phyloP scores from a whole-genome alignment of 2,113 vertebrate genomes.

The Triplophysa rosa region DNA sequence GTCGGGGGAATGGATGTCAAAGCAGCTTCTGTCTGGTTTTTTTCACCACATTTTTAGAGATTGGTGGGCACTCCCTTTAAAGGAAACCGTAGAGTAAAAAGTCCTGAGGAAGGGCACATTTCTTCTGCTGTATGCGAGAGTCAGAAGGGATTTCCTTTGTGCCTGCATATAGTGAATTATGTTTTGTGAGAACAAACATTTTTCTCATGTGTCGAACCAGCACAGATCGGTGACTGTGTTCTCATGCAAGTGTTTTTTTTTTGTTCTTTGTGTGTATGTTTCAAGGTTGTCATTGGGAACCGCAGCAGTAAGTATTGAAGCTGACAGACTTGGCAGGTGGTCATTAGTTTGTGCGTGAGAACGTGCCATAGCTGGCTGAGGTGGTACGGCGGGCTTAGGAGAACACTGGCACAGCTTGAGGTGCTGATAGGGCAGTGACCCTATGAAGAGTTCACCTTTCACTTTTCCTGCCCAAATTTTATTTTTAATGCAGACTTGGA shows the following conservation, averaged over 20 bases:
- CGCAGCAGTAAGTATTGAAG: conserved; percentile 54
- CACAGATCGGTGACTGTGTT: conserved; percentile 27
- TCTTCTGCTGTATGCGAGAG: not conserved
- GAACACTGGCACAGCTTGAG: conserved; percentile 54
- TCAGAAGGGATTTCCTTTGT: conserved; percentile 16
- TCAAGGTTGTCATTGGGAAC: conserved; percentile 29
- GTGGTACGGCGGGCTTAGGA: conserved; percentile 51
- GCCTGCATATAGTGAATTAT: not conserved
- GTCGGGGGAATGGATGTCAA: not conserved
- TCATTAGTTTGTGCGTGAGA: conserved; percentile 72
- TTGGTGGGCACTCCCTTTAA: conserved; percentile 7
- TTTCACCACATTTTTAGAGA: not conserved
- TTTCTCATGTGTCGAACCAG: not conserved
- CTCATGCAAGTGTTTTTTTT: not conserved
- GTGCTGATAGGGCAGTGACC: conserved; percentile 61
- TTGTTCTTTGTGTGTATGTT: conserved; percentile 10
- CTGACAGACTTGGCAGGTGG: conserved; percentile 65
- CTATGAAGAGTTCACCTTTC: conserved; percentile 19
- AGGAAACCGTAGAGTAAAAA: conserved; percentile 26
- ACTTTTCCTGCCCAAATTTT: conserved; percentile 19
- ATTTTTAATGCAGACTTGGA: conserved; percentile 10
- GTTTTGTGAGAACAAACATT: not conserved
- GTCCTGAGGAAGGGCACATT: not conserved
- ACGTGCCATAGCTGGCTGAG: conserved; percentile 62
- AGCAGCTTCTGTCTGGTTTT: not conserved